phyloP scores from a whole-genome alignment of 2,113 vertebrate species.

The Triplophysa dalaica region DNA sequence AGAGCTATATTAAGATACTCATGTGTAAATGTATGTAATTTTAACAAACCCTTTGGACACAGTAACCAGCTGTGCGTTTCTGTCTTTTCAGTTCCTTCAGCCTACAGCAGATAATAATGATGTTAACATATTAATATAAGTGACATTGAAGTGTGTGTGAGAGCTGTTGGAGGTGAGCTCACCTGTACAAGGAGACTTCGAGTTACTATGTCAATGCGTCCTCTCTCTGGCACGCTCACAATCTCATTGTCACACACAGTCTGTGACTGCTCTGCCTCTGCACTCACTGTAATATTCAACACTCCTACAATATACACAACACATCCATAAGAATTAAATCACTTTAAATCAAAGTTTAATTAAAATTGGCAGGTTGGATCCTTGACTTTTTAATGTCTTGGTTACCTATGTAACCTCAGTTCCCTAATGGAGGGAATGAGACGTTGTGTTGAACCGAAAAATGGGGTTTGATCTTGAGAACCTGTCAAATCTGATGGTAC shows the following conservation, averaged over 20 bases:
- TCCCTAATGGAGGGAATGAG: too few species aligned
- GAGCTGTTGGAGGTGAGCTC: slow-evolving; percentile 15
- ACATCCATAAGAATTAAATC: too few species aligned
- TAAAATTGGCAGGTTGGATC: too few species aligned
- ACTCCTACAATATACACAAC: slow-evolving; percentile 62
- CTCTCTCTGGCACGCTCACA: slow-evolving; percentile 73
- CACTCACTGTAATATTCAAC: slow-evolving; percentile 75
- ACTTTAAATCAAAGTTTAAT: too few species aligned
- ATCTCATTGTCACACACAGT: slow-evolving; percentile 71
- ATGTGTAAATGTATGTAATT: too few species aligned
- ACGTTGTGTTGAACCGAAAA: too few species aligned
- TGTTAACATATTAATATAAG: too few species aligned
- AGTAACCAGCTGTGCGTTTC: slow-evolving; percentile 69
- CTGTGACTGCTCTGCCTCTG: slow-evolving; percentile 71
- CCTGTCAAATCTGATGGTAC: too few species aligned
- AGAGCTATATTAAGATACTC: neutral
- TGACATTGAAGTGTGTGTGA: neutral
- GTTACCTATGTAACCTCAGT: too few species aligned
- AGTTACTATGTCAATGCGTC: slow-evolving; percentile 75
- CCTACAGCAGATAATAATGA: slow-evolving; percentile 54
- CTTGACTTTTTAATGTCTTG: too few species aligned
- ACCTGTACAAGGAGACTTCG: slow-evolving; percentile 80
- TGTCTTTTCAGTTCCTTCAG: slow-evolving; percentile 72
- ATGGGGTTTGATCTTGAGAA: too few species aligned
- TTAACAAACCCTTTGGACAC: slow-evolving; percentile 68